A percentile compares a stretch with the other conserved stretches of the same genome.
These are phyloP conservation scores for Beaufortia kweichowensis DNA, from an alignment of 2,113 vertebrate genomes.

Conservation along the genomic window DNA sequence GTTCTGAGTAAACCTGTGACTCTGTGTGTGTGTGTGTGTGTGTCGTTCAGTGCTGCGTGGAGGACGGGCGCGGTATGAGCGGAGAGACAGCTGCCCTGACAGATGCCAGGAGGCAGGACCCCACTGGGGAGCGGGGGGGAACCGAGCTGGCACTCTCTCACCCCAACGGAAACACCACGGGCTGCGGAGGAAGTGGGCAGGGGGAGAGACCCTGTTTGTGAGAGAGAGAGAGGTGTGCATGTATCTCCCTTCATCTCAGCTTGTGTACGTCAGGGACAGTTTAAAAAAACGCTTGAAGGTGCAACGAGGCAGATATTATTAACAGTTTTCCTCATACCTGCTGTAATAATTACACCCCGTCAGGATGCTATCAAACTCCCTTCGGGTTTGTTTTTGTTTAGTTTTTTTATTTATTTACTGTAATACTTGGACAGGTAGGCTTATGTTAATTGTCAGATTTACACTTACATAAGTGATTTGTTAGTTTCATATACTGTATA, in stretches of 20 bases:
- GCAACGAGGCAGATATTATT: constrained; percentile 41
- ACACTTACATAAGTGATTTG: not conserved
- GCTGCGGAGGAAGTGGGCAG: constrained; percentile 82
- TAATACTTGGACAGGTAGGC: not conserved
- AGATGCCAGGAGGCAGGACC: constrained; percentile 83
- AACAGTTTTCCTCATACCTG: constrained; percentile 31
- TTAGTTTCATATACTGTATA: not conserved
- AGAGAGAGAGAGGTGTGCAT: constrained; percentile 33
- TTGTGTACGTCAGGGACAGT: constrained; percentile 25
- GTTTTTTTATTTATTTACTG: constrained; percentile 13
- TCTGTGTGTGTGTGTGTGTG: constrained; percentile 33
- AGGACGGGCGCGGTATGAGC: constrained; percentile 70
- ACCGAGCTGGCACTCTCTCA: constrained; percentile 78
- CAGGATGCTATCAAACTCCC: constrained; percentile 16
- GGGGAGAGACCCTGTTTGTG: constrained; percentile 71
- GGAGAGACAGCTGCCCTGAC: constrained; percentile 81
- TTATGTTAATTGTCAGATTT: not conserved
- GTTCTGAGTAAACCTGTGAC: constrained; percentile 52
- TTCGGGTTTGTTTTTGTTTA: constrained; percentile 26
- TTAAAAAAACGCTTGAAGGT: constrained; percentile 38
- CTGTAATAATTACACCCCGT: constrained; percentile 29
- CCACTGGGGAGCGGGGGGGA: constrained; percentile 79
- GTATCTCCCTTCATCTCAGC: constrained; percentile 38
- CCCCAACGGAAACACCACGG: constrained; percentile 81
- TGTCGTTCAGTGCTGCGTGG: constrained; percentile 66